Evolutionary conservation across 2,888 invertebrate genomes (phyloP).

Genomic region (Pachliopta kotzebuea): DNA sequence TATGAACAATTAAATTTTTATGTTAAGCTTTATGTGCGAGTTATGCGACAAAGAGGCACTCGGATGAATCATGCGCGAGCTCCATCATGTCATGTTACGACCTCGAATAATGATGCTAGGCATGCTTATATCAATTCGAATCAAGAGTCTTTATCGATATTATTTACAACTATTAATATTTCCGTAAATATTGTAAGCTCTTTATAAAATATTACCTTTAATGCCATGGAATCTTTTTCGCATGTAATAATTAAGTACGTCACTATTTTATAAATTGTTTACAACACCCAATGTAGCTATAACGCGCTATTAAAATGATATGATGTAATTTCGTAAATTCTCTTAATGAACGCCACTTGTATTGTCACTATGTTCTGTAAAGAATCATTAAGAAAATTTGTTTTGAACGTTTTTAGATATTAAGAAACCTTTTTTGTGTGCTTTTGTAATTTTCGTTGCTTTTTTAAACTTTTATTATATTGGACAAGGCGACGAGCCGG

Average conservation of each 20-base stretch:
- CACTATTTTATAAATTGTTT: slow-evolving; percentile 19
- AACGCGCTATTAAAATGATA: slow-evolving; percentile 55
- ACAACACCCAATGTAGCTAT: slow-evolving; percentile 45
- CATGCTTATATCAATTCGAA: slow-evolving; percentile 35
- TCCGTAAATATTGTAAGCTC: too few species aligned
- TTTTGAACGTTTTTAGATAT: neutral
- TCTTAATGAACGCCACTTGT: slow-evolving; percentile 39
- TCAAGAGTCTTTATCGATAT: slow-evolving; percentile 42
- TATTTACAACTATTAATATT: neutral
- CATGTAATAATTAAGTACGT: neutral
- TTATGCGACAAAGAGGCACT: slow-evolving; percentile 48
- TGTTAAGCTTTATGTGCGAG: slow-evolving; percentile 28
- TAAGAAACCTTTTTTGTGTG: neutral
- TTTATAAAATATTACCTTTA: neutral
- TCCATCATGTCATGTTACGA: slow-evolving; percentile 66
- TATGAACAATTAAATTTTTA: slow-evolving; percentile 15
- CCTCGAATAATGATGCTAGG: slow-evolving; percentile 63
- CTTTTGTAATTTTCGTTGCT: neutral
- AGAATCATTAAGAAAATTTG: slow-evolving; percentile 1
- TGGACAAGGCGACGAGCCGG: too few species aligned
- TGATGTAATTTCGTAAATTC: slow-evolving; percentile 54
- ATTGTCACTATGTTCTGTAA: slow-evolving; percentile 28
- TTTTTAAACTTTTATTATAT: neutral
- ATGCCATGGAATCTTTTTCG: neutral
- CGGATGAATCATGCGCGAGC: slow-evolving; percentile 66